Evolutionary conservation across 2,113 vertebrate species (phyloP).

Genomic region (Pandion haliaetus): DNA sequence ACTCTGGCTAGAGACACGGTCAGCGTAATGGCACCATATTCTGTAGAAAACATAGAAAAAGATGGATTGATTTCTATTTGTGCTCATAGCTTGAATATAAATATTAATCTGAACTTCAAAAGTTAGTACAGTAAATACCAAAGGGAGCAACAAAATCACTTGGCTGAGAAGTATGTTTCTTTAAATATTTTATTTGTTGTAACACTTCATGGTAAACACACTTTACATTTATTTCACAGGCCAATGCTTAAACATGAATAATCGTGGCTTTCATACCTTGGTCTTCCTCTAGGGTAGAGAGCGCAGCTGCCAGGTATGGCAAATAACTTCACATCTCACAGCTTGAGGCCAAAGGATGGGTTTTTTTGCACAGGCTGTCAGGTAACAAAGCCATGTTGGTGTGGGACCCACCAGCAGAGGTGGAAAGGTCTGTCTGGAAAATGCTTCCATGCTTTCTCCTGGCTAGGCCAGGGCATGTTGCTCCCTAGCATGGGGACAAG

Average conservation of each 20-base stretch:
- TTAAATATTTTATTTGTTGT: not conserved
- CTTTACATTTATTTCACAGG: not conserved
- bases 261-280: not conserved
- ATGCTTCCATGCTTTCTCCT: fast-evolving
- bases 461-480: not conserved
- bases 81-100: not conserved
- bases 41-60: not conserved
- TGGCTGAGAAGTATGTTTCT: not conserved
- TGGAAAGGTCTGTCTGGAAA: not conserved
- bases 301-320: not conserved
- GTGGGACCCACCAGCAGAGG: not conserved
- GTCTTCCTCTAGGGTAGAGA: not conserved
- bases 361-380: not conserved
- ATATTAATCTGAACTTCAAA: not conserved
- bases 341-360: not conserved
- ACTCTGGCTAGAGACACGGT: not conserved
- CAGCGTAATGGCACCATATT: not conserved
- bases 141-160: not conserved
- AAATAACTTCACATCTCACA: not conserved
- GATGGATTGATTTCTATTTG: not conserved
- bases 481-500: not conserved
- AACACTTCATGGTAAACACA: not conserved
- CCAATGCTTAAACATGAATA: not conserved
- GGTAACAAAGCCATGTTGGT: fast-evolving
- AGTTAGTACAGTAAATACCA: not conserved